Base-by-base conservation (phyloP, 2,797 vertebrate species). In the Sus cebifrons region DNA sequence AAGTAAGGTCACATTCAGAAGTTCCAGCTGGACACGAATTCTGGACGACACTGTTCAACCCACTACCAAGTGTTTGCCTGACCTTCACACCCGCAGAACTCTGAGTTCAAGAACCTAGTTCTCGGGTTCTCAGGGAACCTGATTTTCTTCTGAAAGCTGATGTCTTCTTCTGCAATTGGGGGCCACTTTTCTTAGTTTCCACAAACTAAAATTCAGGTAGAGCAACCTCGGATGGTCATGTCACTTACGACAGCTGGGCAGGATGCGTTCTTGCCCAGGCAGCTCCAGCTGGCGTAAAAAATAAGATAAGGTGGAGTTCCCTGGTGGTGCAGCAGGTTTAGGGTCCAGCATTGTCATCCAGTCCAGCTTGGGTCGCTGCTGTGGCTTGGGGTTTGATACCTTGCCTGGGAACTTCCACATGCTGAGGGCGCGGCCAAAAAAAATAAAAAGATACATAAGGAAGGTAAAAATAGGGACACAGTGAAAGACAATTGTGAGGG, bases 21-120 rank as follows among this genome's bases (percentile, higher is more conserved):
- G n/a, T 71, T 25, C 52, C 70, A 16, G 40, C 8, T 36, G n/a
- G 67, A 21, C 1, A 0, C 62, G 68, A n/a, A 5, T 25, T 10
- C 25, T 2, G n/a, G 54, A 6, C 25, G 32, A 52, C 25, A 1
- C 68, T 5, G 2, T 49, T 32, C 0, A 12, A 9, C 17, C 60
- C 62, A 56, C 27, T 1, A 3, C 25, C 1, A 0, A 1, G 6
- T 11, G 36, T 49, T 52, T 1, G 40, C 15, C 67, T 0, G 0
- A 3, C 44, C 29, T 88, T 27, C 6, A 0, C 2, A 1, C 20
- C 29, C 3, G 13, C n/a, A 73, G 74, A 23, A 15, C 49, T 17
- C 54, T 8, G 11, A 25, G 2, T 25, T 64, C 49, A 65, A 18
- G 36, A 36, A 65, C n/a, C 23, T 15, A 7, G 68, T 12, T 3